Evolutionary conservation across 1,140 invertebrate species (phyloP).

Genomic region (Euura saliciscinereae): DNA sequence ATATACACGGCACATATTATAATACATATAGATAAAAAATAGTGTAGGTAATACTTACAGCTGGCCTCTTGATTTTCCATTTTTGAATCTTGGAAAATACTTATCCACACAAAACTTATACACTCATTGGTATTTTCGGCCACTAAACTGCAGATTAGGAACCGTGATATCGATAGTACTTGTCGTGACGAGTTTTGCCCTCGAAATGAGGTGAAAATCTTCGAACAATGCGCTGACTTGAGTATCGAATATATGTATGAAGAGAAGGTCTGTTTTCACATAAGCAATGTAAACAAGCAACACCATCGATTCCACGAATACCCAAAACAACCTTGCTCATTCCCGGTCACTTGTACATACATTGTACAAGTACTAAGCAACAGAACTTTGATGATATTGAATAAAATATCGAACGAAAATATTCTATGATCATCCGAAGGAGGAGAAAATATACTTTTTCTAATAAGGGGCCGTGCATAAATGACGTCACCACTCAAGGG

Average conservation of each 20-base stretch:
- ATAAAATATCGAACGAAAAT: no score
- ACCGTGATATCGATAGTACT: neutral
- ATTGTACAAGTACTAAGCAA: no score
- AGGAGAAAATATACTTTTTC: no score
- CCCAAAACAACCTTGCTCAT: neutral
- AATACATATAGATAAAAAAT: slow-evolving; percentile 4
- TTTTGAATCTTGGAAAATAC: neutral
- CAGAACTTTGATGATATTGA: no score
- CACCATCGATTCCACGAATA: no score
- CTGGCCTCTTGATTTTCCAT: neutral
- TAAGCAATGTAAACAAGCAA: neutral
- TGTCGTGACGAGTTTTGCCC: neutral
- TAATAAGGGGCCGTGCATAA: no score
- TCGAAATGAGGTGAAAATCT: neutral
- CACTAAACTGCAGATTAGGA: neutral
- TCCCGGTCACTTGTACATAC: neutral
- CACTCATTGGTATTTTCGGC: neutral
- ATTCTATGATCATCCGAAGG: no score
- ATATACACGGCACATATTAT: slow-evolving; percentile 1
- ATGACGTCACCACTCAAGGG: no score
- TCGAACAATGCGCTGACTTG: neutral
- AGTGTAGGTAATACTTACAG: neutral
- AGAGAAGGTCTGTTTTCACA: neutral
- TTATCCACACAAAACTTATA: neutral
- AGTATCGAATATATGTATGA: neutral